Percentiles rank a stretch among this genome's conserved stretches.
Evolutionary conservation across 2,797 vertebrate species (phyloP).

Genomic region (Peromyscus attwateri): DNA sequence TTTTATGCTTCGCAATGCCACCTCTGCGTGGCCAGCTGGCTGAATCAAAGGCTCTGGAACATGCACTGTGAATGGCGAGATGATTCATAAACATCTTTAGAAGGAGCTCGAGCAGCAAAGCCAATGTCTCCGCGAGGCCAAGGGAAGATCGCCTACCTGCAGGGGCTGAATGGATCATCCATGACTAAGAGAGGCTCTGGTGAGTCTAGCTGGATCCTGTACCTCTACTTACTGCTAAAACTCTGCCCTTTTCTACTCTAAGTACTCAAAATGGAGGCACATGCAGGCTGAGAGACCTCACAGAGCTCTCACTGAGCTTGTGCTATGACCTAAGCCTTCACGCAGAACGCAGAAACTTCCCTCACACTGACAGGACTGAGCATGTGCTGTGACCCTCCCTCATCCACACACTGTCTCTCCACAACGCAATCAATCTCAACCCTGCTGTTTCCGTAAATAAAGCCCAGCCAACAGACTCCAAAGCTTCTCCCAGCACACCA

Average conservation of each 20-base stretch:
- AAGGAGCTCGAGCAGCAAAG: constrained; percentile 83
- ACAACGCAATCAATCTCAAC: constrained; percentile 91
- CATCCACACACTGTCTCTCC: constrained; percentile 86
- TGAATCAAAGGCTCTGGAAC: constrained; percentile 75
- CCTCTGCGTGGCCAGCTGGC: constrained; percentile 59
- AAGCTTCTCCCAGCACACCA: constrained; percentile 90
- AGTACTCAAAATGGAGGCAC: constrained; percentile 99
- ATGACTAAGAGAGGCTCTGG: constrained; percentile 93
- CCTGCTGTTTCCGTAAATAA: constrained; percentile 93
- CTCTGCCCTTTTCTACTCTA: constrained; percentile 92
- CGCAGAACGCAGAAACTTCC: constrained; percentile 95
- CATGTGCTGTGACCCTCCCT: constrained; percentile 98
- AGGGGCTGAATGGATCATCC: constrained; percentile 97
- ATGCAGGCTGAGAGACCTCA: constrained; percentile 92
- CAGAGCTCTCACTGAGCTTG: constrained; percentile 95
- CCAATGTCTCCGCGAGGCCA: constrained; percentile 84
- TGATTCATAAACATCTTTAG: constrained; percentile 84
- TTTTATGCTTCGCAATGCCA: constrained; percentile 53
- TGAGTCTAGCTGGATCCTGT: constrained; percentile 84
- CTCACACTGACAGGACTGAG: constrained; percentile 94
- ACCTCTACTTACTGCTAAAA: constrained; percentile 82
- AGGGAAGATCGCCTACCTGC: constrained; percentile 94
- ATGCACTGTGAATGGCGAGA: constrained; percentile 83
- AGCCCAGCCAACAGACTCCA: constrained; percentile 88
- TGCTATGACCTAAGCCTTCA: constrained; percentile 98